Evolutionary conservation across 2,888 invertebrate genomes (phyloP).

Genomic region (Heteromurus nitidus): DNA sequence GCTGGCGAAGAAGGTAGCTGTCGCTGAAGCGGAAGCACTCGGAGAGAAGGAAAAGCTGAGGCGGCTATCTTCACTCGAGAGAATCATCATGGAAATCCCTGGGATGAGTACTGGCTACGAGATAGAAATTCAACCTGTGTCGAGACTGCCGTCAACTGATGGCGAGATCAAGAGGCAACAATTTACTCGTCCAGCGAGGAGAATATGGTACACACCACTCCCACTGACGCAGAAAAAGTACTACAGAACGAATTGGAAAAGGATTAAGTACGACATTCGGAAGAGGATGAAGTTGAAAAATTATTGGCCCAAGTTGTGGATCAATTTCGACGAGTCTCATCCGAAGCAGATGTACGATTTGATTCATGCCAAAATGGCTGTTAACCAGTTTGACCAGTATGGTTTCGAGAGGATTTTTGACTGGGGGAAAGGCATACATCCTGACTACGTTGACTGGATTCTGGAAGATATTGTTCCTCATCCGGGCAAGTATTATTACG

Average conservation of each 20-base stretch:
- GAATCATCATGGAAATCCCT: slow-evolving; percentile 15
- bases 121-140: not conserved
- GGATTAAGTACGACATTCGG: slow-evolving; percentile 31
- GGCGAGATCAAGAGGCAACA: not conserved
- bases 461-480: slow-evolving; percentile 40
- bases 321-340: slow-evolving; percentile 46
- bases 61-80: slow-evolving; percentile 2
- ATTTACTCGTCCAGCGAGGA: slow-evolving; percentile 28
- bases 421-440: slow-evolving; percentile 43
- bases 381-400: slow-evolving; percentile 32
- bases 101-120: slow-evolving; percentile 9
- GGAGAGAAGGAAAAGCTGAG: not conserved
- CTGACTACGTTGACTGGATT: slow-evolving; percentile 58
- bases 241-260: slow-evolving; percentile 57
- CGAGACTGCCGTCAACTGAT: not conserved
- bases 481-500: slow-evolving; percentile 28
- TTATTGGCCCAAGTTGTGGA: slow-evolving; percentile 50
- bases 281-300: slow-evolving; percentile 16
- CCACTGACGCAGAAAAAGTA: slow-evolving; percentile 47
- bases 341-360: slow-evolving; percentile 43
- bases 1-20: not conserved
- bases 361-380: slow-evolving; percentile 30
- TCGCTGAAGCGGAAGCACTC: not conserved
- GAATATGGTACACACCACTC: slow-evolving; percentile 44
- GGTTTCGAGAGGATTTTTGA: slow-evolving; percentile 37